These are phyloP conservation scores for Dolichopus griseipennis DNA, from an alignment of 2,888 invertebrate species.

Conservation along the genomic window DNA sequence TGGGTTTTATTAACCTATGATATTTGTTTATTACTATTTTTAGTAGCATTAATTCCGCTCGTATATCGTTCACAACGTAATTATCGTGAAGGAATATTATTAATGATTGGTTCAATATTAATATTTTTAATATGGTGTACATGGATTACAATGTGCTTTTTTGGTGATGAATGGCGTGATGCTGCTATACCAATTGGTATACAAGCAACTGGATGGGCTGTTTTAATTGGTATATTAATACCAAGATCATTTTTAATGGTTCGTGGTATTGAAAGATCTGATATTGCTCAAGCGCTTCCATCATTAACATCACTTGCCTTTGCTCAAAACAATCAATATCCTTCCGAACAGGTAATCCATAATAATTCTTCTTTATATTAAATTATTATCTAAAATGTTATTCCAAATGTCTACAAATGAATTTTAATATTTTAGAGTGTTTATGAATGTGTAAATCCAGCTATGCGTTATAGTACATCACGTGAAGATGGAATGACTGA, in stretches of 20 bases:
- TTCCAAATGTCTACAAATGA: too few relatives aligned
- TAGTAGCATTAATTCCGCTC: slow-evolving; percentile 52
- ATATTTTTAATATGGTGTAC: slow-evolving; percentile 51
- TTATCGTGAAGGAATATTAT: slow-evolving; percentile 56
- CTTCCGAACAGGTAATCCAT: slow-evolving; percentile 40
- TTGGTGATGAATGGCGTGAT: slow-evolving; percentile 50
- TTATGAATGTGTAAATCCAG: slow-evolving; percentile 51
- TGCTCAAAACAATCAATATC: slow-evolving; percentile 44
- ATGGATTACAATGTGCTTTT: slow-evolving; percentile 50
- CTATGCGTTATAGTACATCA: slow-evolving; percentile 42
- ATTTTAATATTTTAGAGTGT: slow-evolving; percentile 41
- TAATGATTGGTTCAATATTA: slow-evolving; percentile 48
- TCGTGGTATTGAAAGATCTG: slow-evolving; percentile 52
- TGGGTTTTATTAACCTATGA: slow-evolving; percentile 53
- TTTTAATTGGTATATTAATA: slow-evolving; percentile 56
- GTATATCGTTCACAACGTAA: slow-evolving; percentile 56
- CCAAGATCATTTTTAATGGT: slow-evolving; percentile 62
- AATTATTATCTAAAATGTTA: too few relatives aligned
- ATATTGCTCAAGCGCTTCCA: slow-evolving; percentile 49
- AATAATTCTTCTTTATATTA: too few relatives aligned
- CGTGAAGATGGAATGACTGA: slow-evolving; percentile 32
- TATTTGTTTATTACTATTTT: slow-evolving; percentile 49
- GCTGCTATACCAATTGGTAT: slow-evolving; percentile 53
- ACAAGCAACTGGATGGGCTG: slow-evolving; percentile 53
- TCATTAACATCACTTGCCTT: slow-evolving; percentile 43